Evolutionary conservation across 2,797 vertebrate genomes (phyloP), one percentile per base, ranked within the genome.

Genomic region (Hydrophis major): DNA sequence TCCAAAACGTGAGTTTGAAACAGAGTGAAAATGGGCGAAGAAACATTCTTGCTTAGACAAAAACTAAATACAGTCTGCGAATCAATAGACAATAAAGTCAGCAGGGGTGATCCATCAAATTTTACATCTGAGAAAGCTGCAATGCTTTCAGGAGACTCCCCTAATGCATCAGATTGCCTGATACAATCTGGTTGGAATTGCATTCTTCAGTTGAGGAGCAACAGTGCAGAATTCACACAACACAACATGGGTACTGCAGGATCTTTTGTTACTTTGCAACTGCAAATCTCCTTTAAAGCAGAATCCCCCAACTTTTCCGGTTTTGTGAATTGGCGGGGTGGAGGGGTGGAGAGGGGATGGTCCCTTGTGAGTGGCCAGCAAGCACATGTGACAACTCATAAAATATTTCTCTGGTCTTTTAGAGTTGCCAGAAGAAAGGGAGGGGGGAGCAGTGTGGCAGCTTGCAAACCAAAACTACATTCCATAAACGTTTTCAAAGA

Each of bases 311-410:
- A 66, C 50, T 66, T 66, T 66, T 66, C 50, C 50, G 50, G 50
- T 50, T 50, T 50, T 50, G 50, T 7, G 50, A 50, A 50, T 50
- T 1, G 50, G 50, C 6, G 1, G 7, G 50, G 50, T 6, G 7
- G 6, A 0, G 27, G 27, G 27, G 25, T 0, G 3, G 60, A 3
- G 3, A 27, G 60, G 60, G 11, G 27, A n/a, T 14, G 10, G 10
- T 28, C 27, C 27, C 10, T 0, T 63, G 27, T 28, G 61, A 12
- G 3, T 4, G 10, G 61, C 25, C 3, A 3, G 61, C 27, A 28
- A 63, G 61, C 1, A 1, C 27, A 11, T 28, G 27, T 50, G 7
- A 50, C 7, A 8, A 50, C 50, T 50, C 50, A 50, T 50, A 8
- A 50, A 50, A 50, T 50, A 50, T 50, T 50, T 50, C 50, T 50